Conservation (phyloP, 1,140 invertebrate genomes). For the Drosophila orena region DNA sequence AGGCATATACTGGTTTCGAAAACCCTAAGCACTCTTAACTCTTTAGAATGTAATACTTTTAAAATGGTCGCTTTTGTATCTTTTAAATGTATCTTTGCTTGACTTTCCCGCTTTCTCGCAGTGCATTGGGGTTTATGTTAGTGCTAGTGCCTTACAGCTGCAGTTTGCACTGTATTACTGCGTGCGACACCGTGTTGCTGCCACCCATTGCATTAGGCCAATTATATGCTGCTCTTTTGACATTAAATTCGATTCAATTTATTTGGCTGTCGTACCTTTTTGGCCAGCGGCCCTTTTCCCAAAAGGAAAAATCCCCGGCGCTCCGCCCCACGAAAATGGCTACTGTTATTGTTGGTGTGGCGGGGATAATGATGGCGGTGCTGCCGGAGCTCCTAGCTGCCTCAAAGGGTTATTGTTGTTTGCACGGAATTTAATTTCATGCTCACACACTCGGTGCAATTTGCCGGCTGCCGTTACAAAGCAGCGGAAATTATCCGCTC, state of each 20-base stretch:
- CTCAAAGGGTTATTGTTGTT: conserved; percentile 73
- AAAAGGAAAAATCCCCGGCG: not conserved
- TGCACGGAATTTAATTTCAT: conserved; percentile 79
- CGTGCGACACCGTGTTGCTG: conserved; percentile 20
- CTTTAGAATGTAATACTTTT: too few species aligned
- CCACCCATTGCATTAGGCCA: conserved; percentile 62
- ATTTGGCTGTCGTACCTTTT: conserved; percentile 54
- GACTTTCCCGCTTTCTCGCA: not conserved
- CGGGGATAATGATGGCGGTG: conserved; percentile 34
- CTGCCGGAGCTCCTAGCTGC: conserved; percentile 31
- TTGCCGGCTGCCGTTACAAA: conserved; percentile 45
- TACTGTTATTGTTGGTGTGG: conserved; percentile 30
- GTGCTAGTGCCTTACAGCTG: conserved; percentile 16
- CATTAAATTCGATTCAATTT: conserved; percentile 82
- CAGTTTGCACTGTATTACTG: conserved; percentile 27
- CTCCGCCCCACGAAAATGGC: conserved; percentile 6
- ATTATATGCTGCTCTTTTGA: conserved; percentile 81
- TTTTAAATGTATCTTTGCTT: too few species aligned
- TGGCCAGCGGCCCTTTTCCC: conserved; percentile 30
- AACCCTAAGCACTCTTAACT: not conserved
- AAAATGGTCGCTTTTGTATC: too few species aligned
- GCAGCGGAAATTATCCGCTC: conserved; percentile 64
- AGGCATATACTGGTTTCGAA: too few species aligned
- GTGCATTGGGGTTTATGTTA: conserved; percentile 13
- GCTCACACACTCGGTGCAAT: conserved; percentile 50